Base-by-base conservation (phyloP, 2,113 vertebrate species). In the Pollachius pollachius region DNA sequence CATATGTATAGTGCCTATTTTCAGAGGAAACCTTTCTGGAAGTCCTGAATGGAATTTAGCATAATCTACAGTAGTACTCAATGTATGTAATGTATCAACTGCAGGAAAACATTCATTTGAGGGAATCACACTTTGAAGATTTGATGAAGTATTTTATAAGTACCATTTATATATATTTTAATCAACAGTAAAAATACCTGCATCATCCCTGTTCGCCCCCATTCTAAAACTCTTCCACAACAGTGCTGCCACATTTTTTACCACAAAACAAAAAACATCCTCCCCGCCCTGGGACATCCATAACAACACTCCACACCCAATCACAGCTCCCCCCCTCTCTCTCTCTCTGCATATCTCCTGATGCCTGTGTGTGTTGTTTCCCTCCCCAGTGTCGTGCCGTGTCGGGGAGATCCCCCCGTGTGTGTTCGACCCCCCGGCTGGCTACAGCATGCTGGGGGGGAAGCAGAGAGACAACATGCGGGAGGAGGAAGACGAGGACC, bases 371-470 rank as follows among this genome's bases (percentile, higher is more conserved):
- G 61, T 81, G 71, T 68, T 48, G 41, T 48, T 9, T 48, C 41
- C 8, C 8, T 48, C 41, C 41, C 70, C 86, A 98, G 97, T 93
- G 70, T 98, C 95, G 0, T 95, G 96, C 81, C 94, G 95, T 3
- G 93, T 86, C 0, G 95, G 94, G 0, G 96, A 98, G 87, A 97
- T 99, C 84, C 95, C 96, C 71, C 91, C 94, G 0, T 90, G 94
- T 0, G 91, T 98, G 76, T 99, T 99, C 0, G 96, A 99, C 86
- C 93, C 94, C 66, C 97, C 97, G 0, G 84, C 93, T 0, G 96
- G 97, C 63, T 99, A 99, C 93, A 96, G 94, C 8, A 82, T 97
- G 80, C 91, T 97, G 30, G 95, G 96, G n/a, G 94, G 94, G 61
- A 89, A 89, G 64, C 95, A 96, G 85, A 93, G 94, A 71, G 95